Conservation (phyloP, 2,113 vertebrate species). For the Brachirus orientalis region DNA sequence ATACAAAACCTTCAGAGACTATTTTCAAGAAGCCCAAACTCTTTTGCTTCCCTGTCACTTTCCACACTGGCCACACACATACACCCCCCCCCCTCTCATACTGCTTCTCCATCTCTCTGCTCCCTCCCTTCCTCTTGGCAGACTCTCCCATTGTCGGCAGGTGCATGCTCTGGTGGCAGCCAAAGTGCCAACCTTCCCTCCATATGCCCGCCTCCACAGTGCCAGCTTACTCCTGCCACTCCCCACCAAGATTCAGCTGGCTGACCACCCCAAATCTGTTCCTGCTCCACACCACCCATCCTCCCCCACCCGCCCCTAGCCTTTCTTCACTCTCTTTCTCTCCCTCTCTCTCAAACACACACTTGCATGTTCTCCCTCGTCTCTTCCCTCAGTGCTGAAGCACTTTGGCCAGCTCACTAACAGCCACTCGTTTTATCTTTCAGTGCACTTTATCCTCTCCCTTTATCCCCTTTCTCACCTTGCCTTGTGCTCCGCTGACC, state of each 20-base stretch:
- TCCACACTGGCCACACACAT: conserved; percentile 10
- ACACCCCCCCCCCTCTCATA: conserved; percentile 2
- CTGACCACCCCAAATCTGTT: conserved; percentile 71
- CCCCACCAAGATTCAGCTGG: conserved; percentile 77
- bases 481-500: conserved; percentile 48
- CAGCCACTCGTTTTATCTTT: conserved; percentile 44
- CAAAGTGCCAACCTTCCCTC: conserved; percentile 86
- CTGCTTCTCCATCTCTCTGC: conserved; percentile 1
- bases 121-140: conserved; percentile 72
- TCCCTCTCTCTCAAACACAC: conserved; percentile 1
- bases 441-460: conserved; percentile 22
- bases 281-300: conserved; percentile 42
- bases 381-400: conserved; percentile 10
- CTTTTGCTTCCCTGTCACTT: no score
- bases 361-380: conserved; percentile 33
- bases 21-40: no score
- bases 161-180: conserved; percentile 81
- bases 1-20: no score
- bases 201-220: conserved; percentile 84
- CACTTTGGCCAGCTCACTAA: conserved; percentile 21
- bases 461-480: conserved; percentile 49
- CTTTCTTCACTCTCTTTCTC: not conserved
- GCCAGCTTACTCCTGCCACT: conserved; percentile 86
- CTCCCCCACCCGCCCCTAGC: conserved; percentile 46
- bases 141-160: conserved; percentile 79